A percentile compares a stretch with the other conserved stretches of the same genome.
These are phyloP conservation scores for Moxostoma hubbsi DNA, from an alignment of 2,797 vertebrate genomes.

Conservation along the genomic window DNA sequence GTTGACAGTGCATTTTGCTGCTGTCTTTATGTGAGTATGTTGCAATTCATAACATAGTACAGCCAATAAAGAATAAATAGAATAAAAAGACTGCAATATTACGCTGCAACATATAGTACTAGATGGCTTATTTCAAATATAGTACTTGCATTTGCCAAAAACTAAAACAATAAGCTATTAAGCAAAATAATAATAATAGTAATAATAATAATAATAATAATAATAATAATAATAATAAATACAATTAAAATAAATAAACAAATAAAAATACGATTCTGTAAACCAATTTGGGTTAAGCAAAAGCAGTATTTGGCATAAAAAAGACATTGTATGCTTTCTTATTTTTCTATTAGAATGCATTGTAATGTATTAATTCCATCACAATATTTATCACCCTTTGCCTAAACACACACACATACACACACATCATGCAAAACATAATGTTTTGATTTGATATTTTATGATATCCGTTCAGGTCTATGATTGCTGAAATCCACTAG, in stretches of 20 bases:
- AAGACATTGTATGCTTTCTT: no score
- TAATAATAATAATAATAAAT: no score
- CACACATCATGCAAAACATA: no score
- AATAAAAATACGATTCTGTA: no score
- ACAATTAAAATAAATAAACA: no score
- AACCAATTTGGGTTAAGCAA: background rate
- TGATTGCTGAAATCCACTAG: slow-evolving; percentile 50
- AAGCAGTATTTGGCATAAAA: background rate
- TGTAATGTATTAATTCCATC: background rate
- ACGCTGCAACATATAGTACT: background rate
- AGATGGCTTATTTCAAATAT: background rate
- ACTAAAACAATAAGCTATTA: background rate
- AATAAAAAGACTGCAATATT: background rate
- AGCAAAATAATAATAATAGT: background rate
- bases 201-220: no score
- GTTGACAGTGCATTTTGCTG: background rate
- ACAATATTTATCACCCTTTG: background rate
- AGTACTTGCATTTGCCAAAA: background rate
- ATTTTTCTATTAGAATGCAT: no score
- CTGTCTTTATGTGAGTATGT: background rate
- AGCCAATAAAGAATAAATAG: background rate
- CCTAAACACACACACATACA: no score
- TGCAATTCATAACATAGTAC: background rate
- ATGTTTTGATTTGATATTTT: background rate
- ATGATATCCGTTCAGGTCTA: slow-evolving; percentile 9